A percentile compares a stretch with the other conserved stretches of the same genome.
Conservation (phyloP, 2,888 invertebrate species). For the Gordius sp. region DNA sequence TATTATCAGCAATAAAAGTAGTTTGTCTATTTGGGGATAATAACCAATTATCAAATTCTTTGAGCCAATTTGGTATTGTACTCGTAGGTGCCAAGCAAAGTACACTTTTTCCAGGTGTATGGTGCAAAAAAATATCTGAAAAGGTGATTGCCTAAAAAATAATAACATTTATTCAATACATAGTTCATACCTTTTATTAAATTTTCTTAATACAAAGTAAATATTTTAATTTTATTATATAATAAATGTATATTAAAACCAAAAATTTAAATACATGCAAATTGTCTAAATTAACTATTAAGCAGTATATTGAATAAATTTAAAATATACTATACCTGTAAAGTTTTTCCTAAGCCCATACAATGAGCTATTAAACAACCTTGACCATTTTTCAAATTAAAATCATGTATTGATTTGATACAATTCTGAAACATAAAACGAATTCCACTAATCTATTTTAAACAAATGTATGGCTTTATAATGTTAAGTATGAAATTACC, state of each 20-base stretch:
- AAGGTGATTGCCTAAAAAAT: slow-evolving; percentile 51
- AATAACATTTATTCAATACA: slow-evolving; percentile 2
- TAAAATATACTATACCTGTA: slow-evolving; percentile 30
- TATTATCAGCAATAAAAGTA: background rate
- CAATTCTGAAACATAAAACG: slow-evolving; percentile 85
- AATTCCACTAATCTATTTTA: slow-evolving; percentile 51
- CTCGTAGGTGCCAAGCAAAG: slow-evolving; percentile 93
- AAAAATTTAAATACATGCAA: background rate
- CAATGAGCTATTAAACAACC: slow-evolving; percentile 94
- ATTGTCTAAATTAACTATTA: background rate
- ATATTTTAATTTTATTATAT: background rate
- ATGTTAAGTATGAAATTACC: background rate
- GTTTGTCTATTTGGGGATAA: background rate
- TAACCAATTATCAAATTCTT: slow-evolving; percentile 90
- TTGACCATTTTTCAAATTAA: slow-evolving; percentile 57
- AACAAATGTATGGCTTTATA: background rate
- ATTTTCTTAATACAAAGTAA: too few relatives aligned
- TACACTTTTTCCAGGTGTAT: slow-evolving; percentile 59
- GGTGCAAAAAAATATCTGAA: slow-evolving; percentile 70
- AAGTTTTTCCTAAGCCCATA: slow-evolving; percentile 95
- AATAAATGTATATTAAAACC: background rate
- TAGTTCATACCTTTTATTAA: background rate
- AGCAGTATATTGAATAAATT: background rate
- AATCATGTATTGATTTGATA: slow-evolving; percentile 65
- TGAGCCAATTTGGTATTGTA: slow-evolving; percentile 74